Evolutionary conservation across 2,888 invertebrate genomes (phyloP).

Genomic region (Keiferia lycopersicella): DNA sequence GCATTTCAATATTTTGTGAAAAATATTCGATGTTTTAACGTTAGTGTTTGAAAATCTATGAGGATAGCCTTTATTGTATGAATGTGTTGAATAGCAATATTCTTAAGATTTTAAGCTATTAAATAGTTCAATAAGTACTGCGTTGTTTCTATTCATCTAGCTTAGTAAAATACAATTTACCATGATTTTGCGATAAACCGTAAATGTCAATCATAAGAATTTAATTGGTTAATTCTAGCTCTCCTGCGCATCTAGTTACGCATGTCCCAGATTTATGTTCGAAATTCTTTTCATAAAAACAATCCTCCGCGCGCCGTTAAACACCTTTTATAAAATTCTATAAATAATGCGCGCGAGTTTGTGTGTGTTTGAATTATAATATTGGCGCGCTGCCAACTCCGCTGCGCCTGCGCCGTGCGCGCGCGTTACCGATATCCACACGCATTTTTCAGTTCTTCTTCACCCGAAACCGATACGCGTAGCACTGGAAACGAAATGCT

Average conservation of each 20-base stretch:
- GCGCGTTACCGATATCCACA: slow-evolving; percentile 68
- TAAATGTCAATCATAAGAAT: background rate
- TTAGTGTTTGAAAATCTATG: background rate
- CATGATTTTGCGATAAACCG: background rate
- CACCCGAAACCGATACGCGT: slow-evolving; percentile 58
- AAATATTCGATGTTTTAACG: background rate
- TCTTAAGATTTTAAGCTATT: slow-evolving; percentile 13
- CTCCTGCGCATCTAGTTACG: background rate
- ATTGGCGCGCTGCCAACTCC: slow-evolving; percentile 67
- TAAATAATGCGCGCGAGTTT: slow-evolving; percentile 64
- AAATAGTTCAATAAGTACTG: slow-evolving; percentile 16
- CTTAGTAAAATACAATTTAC: background rate
- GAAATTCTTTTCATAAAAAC: slow-evolving; percentile 46
- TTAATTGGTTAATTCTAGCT: background rate
- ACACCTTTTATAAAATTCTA: slow-evolving; percentile 76
- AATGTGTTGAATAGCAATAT: background rate
- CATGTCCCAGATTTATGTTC: slow-evolving; percentile 10
- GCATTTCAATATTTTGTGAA: background rate
- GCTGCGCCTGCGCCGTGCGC: slow-evolving; percentile 65
- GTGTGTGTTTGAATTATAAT: slow-evolving; percentile 72
- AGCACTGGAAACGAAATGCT: slow-evolving; percentile 56
- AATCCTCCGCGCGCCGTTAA: slow-evolving; percentile 60
- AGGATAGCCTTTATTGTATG: background rate
- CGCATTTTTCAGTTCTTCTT: slow-evolving; percentile 69
- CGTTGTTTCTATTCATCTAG: background rate